These are phyloP conservation scores for Campylorhamphus procurvoides DNA, from an alignment of 2,113 vertebrate species.

Conservation along the genomic window DNA sequence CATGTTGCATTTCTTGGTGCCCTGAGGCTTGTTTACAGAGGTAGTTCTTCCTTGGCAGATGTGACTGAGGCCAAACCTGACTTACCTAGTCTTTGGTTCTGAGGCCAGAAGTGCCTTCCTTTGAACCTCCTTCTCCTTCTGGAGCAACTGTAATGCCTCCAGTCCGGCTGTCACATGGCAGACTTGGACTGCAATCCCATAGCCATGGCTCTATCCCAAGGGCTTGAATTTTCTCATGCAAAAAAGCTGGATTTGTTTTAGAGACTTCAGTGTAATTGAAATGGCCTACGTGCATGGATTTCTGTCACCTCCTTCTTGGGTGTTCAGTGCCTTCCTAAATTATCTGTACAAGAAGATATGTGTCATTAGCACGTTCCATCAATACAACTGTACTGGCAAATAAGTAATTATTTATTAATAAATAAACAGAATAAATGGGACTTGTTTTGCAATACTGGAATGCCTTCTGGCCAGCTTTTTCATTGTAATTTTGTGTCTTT, in stretches of 20 bases:
- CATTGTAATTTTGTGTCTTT: neutral
- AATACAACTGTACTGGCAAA: neutral
- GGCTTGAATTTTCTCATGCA: neutral
- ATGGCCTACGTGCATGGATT: neutral
- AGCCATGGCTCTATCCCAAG: neutral
- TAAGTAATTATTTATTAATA: constrained; percentile 39
- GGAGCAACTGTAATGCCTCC: neutral
- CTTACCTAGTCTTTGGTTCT: neutral
- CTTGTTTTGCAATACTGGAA: constrained; percentile 30
- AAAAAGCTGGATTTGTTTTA: neutral
- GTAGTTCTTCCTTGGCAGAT: neutral
- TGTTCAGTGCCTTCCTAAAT: neutral
- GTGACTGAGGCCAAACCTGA: neutral
- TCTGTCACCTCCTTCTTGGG: neutral
- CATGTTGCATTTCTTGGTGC: neutral
- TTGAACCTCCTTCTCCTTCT: neutral
- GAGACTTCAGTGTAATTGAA: neutral
- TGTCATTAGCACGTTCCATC: neutral
- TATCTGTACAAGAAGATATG: neutral
- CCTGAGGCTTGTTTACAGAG: neutral
- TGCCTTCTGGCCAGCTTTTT: neutral
- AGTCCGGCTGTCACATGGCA: neutral
- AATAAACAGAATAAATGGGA: constrained; percentile 42
- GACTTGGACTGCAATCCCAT: neutral
- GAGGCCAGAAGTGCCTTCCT: neutral